Conservation (phyloP, 2,113 vertebrate genomes). For the Bucco capensis region DNA sequence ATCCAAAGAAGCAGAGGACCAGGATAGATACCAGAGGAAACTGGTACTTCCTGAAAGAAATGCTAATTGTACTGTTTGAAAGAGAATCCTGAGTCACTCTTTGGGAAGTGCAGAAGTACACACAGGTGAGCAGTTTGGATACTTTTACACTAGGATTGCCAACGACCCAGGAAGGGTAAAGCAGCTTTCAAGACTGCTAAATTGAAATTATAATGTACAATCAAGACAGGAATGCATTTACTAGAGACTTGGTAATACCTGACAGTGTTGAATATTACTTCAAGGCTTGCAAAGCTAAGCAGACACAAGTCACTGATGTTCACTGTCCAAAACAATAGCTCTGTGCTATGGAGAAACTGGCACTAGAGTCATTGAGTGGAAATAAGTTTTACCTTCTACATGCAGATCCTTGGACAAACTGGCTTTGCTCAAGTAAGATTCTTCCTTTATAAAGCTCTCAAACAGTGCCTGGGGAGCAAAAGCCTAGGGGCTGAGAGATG, state of each 20-base stretch:
- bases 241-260: background rate
- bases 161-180: background rate
- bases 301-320: background rate
- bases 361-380: background rate
- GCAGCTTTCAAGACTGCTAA: background rate
- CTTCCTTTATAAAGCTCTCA: background rate
- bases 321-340: background rate
- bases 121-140: background rate
- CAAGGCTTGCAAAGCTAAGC: background rate
- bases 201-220: background rate
- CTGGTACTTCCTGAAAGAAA: background rate
- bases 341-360: background rate
- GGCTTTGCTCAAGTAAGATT: background rate
- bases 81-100: background rate
- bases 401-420: background rate
- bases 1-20: background rate
- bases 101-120: background rate
- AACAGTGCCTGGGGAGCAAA: background rate
- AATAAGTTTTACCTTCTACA: background rate
- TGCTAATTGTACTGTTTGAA: background rate
- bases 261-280: background rate
- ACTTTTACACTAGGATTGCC: background rate
- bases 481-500: fast-evolving
- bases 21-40: background rate
- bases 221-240: background rate